A percentile compares a stretch with the other conserved stretches of the same genome.
These are phyloP conservation scores for Tenthredo distinguenda DNA, from an alignment of 2,888 invertebrate genomes.

Conservation along the genomic window DNA sequence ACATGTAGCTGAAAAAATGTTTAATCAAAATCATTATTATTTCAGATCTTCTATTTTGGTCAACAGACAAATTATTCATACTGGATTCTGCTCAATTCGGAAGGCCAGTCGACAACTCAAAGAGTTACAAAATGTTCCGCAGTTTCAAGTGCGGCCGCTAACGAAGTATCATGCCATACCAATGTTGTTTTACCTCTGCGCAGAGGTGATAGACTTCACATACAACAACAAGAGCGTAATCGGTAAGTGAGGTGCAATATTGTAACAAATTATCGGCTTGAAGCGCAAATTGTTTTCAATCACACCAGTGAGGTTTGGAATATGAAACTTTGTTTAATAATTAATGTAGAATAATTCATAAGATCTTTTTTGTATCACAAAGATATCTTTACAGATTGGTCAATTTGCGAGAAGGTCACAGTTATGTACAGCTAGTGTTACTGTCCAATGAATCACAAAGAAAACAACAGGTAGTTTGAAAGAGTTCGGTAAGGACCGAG, in stretches of 20 bases:
- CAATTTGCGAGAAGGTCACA: constrained; percentile 73
- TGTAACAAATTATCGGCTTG: background rate
- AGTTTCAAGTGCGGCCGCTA: constrained; percentile 66
- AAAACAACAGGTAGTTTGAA: constrained; percentile 12
- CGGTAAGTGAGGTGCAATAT: constrained; percentile 62
- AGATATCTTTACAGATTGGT: constrained; percentile 65
- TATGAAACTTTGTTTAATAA: background rate
- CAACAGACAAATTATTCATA: constrained; percentile 70
- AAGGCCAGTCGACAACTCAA: constrained; percentile 67
- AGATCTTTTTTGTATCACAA: background rate
- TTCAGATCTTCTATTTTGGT: constrained; percentile 72
- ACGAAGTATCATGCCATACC: constrained; percentile 74
- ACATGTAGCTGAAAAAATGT: background rate
- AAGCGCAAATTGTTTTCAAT: background rate
- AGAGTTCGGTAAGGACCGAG: background rate
- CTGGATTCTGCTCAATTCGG: constrained; percentile 71
- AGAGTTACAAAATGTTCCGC: constrained; percentile 71
- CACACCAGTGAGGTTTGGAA: background rate
- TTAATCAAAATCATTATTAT: constrained; percentile 9
- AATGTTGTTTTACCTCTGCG: constrained; percentile 67
- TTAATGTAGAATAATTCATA: background rate
- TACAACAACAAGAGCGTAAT: constrained; percentile 71
- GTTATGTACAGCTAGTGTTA: constrained; percentile 71
- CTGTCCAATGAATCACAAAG: constrained; percentile 59
- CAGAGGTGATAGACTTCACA: constrained; percentile 69